phyloP scores from a whole-genome alignment of 1,140 invertebrate genomes.

The Macrotrachela quadricornifera region DNA sequence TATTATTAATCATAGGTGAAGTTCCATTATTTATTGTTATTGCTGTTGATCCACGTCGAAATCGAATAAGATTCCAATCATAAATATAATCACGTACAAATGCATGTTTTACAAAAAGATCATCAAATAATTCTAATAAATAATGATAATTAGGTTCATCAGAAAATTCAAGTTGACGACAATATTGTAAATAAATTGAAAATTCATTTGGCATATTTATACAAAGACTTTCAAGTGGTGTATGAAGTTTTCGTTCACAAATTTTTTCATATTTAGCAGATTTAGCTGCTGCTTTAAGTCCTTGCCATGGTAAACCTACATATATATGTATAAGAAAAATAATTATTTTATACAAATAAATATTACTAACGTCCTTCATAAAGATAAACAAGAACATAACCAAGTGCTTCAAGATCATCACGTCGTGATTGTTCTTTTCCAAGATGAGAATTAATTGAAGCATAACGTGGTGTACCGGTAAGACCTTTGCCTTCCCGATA shows the following conservation, averaged over 20 bases:
- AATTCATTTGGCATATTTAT: not conserved
- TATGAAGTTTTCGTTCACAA: not conserved
- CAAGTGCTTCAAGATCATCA: slow-evolving; percentile 10
- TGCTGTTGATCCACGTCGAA: no score
- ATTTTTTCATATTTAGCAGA: not conserved
- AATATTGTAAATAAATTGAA: not conserved
- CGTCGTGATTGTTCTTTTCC: slow-evolving; percentile 5
- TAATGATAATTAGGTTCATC: not conserved
- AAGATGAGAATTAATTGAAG: slow-evolving; percentile 5
- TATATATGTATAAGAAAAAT: not conserved
- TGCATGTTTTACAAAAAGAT: no score
- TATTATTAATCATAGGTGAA: no score
- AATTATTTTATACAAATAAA: not conserved
- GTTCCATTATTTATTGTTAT: no score
- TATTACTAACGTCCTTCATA: no score
- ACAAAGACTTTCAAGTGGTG: not conserved
- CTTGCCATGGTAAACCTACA: slow-evolving; percentile 10
- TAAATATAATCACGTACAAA: no score
- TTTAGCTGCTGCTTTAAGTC: slow-evolving; percentile 6
- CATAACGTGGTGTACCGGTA: slow-evolving; percentile 21
- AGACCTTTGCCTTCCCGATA: slow-evolving; percentile 37
- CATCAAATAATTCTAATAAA: no score
- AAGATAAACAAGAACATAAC: slow-evolving; percentile 8
- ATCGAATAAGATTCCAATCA: no score
- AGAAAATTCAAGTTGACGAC: not conserved